Conservation (phyloP, 2,797 vertebrate genomes). For the Acropternis orthonyx region DNA sequence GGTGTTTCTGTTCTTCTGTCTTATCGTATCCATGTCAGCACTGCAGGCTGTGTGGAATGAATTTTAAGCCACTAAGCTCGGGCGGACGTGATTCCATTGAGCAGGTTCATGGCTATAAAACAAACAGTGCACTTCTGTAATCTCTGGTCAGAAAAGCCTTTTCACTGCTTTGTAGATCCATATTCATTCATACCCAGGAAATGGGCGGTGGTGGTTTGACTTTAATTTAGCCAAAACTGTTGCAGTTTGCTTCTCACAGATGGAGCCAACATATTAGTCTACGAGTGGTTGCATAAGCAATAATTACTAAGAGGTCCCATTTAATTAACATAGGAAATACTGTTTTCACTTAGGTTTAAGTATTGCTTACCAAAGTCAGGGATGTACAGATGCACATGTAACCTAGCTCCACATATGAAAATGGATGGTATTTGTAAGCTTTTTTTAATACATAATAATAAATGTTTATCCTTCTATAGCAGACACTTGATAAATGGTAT, state of each 20-base stretch:
- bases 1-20: constrained; percentile 89
- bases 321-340: neutral
- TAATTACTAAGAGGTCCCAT: neutral
- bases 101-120: constrained; percentile 79
- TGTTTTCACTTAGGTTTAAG: neutral
- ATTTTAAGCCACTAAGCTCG: constrained; percentile 82
- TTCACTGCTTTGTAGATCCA: neutral
- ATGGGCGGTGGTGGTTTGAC: neutral
- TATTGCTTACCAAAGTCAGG: neutral
- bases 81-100: constrained; percentile 81
- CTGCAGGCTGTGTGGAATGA: constrained; percentile 87
- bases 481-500: neutral
- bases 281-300: neutral
- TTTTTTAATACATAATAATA: neutral
- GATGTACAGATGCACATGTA: neutral
- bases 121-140: constrained; percentile 66
- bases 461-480: neutral
- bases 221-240: neutral
- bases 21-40: constrained; percentile 97
- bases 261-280: neutral
- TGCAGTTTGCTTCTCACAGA: neutral
- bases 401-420: neutral
- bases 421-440: neutral
- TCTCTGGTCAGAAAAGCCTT: constrained; percentile 54
- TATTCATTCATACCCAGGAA: neutral